Evolutionary conservation across 2,113 vertebrate genomes (phyloP).

Genomic region (Osmerus eperlanus): DNA sequence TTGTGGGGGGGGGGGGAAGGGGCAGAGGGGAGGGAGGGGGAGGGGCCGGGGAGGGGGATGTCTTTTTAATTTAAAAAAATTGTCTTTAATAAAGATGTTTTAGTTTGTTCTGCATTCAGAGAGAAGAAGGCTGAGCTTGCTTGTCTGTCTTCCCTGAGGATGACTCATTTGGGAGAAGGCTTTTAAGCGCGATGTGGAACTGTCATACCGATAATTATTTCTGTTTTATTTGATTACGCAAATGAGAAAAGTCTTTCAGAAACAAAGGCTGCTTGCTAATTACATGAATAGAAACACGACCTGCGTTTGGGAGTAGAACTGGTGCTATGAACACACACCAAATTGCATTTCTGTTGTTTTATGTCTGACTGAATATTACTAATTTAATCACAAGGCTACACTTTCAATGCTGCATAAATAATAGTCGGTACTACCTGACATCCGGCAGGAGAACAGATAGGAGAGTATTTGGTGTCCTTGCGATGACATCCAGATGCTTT

Average conservation of each 20-base stretch:
- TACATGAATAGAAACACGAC: conserved; percentile 14
- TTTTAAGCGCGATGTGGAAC: conserved; percentile 33
- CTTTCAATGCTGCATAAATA: no score
- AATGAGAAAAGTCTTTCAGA: conserved; percentile 41
- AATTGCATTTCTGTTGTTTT: no score
- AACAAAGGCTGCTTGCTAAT: conserved; percentile 37
- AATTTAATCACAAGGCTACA: no score
- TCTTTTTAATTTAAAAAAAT: no score
- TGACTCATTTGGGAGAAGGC: conserved; percentile 37
- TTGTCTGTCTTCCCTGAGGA: conserved; percentile 42
- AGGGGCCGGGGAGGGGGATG: no score
- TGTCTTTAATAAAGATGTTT: no score
- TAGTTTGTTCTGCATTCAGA: no score
- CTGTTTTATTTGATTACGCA: conserved; percentile 52
- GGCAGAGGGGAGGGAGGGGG: no score
- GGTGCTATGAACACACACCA: no score
- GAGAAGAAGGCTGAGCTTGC: conserved; percentile 4
- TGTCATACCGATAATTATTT: conserved; percentile 39
- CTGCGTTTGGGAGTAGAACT: no score
- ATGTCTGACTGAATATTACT: no score
- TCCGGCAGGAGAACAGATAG: background rate
- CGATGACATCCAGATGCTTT: conserved; percentile 51
- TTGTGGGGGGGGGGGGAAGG: background rate
- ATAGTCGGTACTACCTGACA: no score
- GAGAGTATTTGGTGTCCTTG: conserved; percentile 46